Evolutionary conservation across 2,888 invertebrate species (phyloP).

Genomic region (Brachynemurus nebulosus): DNA sequence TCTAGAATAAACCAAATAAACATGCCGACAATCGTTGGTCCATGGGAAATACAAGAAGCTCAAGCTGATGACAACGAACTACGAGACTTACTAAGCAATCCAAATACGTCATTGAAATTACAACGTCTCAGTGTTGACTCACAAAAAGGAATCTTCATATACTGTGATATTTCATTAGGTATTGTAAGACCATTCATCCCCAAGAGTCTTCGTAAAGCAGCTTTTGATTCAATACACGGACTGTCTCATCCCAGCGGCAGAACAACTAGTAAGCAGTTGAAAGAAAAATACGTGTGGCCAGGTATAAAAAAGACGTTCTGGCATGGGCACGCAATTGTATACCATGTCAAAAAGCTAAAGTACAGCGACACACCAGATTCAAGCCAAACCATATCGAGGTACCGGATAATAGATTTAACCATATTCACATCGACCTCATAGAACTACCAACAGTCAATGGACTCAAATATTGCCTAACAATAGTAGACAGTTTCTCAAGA

Average conservation of each 20-base stretch:
- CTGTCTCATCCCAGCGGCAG: background rate
- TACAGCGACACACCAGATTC: no score
- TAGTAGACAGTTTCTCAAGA: no score
- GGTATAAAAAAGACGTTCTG: conserved; percentile 12
- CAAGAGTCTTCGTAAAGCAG: conserved; percentile 2
- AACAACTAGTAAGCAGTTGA: background rate
- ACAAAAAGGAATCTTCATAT: no score
- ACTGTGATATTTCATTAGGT: no score
- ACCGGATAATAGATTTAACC: no score
- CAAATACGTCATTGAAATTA: no score
- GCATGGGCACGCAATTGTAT: no score
- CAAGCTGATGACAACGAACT: background rate
- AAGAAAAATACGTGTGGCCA: conserved; percentile 17
- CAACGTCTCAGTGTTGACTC: no score
- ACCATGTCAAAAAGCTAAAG: conserved; percentile 11
- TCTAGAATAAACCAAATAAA: conserved; percentile 12
- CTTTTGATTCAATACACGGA: conserved; percentile 20
- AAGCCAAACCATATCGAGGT: background rate
- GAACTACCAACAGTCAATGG: background rate
- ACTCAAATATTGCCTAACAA: background rate
- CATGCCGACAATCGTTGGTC: background rate
- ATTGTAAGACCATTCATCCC: conserved; percentile 18
- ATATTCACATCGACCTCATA: no score
- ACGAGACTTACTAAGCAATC: background rate
- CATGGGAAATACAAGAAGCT: background rate